Base-by-base conservation (phyloP, 2,888 invertebrate species). In the Drosophila ezoana region DNA sequence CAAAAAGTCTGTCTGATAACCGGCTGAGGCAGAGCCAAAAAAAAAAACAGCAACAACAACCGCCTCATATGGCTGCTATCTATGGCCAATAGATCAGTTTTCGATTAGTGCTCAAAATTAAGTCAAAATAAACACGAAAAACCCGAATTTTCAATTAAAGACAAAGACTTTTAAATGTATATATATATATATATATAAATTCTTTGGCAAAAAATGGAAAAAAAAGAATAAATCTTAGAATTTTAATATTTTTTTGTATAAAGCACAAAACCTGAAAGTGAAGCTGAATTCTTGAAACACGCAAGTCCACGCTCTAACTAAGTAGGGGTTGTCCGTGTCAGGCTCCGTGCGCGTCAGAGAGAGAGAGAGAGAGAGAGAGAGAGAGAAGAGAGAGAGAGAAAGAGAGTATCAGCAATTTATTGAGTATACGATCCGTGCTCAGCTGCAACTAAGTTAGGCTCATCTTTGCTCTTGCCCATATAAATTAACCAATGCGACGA, bases 111-210 rank as follows among this genome's bases (percentile, higher is more conserved):
- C 69, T 70, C 48, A 85, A 61, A 81, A 84, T 87, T 76, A 84
- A 87, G 74, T 84, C 71, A 73, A 81, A 76, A 72, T 62, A 79
- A 85, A 86, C 86, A 81, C 63, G 86, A 86, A 87, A 89, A 86
- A 86, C 86, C 58, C 67, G 86, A 89, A 86, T 89, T 86, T 87
- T 89, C 86, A 86, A 86, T 89, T 87, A 88, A 81, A 71, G 41
- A 59, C 66, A 66, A 53, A 79, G 45, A 35, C 23, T 37, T 43
- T 35, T 1, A 35, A 33, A 44, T 47, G 52, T 11, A 74, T 71
- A 69, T 70, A 44, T 44, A 23, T 18, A 40, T 40, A 14, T 52
- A 52, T 4, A 41, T 53, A 57, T 20, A 74, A 80, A 73, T 72
- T 71, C 67, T 72, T 78, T 51, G 57, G 28, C 43, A 51, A 48